A percentile compares a stretch with the other conserved stretches of the same genome.
phyloP scores from a whole-genome alignment of 2,113 vertebrate species.

The Saguinus imperator region DNA sequence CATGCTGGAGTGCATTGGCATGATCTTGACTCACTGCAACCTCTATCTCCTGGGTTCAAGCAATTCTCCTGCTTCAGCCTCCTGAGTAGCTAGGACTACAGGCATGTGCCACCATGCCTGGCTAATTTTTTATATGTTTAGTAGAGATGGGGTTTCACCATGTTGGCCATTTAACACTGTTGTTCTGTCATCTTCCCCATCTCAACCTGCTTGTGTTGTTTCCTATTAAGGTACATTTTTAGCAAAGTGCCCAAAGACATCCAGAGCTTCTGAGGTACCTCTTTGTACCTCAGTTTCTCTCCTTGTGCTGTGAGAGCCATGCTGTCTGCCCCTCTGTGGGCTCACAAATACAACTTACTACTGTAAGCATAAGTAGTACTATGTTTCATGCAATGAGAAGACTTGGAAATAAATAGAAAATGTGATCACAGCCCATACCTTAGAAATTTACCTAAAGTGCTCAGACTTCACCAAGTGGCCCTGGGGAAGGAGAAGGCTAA shows the following conservation, averaged over 20 bases:
- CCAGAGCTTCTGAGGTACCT: not conserved
- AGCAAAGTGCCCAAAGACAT: not conserved
- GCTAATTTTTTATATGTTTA: no score
- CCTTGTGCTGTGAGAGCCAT: not conserved
- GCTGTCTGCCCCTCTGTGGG: not conserved
- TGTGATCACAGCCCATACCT: not conserved
- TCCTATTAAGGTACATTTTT: not conserved
- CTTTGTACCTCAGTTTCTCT: not conserved
- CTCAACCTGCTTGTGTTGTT: not conserved
- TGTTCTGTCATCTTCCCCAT: not conserved
- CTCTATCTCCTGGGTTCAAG: no score
- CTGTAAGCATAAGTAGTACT: not conserved
- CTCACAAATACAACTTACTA: not conserved
- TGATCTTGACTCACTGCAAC: no score
- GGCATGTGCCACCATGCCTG: no score
- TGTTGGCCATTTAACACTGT: no score
- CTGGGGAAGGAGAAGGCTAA: not conserved
- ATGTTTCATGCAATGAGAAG: not conserved
- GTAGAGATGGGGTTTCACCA: no score
- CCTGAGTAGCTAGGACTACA: no score
- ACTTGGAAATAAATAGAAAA: not conserved
- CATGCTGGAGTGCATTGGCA: no score
- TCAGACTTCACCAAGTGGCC: not conserved
- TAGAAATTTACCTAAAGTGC: not conserved
- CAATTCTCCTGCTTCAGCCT: no score